Evolutionary conservation across 2,888 invertebrate genomes (phyloP), one percentile per base, ranked within the genome.

Genomic region (Bhutanitis thaidina): DNA sequence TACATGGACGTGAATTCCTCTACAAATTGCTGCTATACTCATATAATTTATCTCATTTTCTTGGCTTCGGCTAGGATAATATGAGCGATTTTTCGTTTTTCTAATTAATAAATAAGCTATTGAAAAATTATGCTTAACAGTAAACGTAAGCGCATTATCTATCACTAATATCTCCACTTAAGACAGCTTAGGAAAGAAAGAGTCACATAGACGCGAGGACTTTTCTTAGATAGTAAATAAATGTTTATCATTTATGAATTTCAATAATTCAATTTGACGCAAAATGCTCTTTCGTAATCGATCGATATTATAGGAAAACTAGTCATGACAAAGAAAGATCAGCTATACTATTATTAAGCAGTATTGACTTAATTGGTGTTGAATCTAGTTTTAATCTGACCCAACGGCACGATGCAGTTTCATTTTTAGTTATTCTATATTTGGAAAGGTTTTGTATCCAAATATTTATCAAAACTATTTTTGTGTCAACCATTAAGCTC

Each of bases 231-330:
- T n/a, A 5, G 12, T 25, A 36, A 9, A 32, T 39, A n/a, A 51
- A 46, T 30, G 16, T 15, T 27, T 10, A 27, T 51, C 37, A 35
- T 43, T 40, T 52, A 44, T 36, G 36, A 47, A 54, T 57, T 67
- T 61, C 60, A 69, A 63, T 58, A 68, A 67, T 61, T 60, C 67
- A 57, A 48, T 55, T 46, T 37, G 64, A 71, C 71, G 69, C 66
- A 65, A 73, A 74, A 71, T 67, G 76, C 75, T 83, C 76, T 88
- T 86, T 86, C 88, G 84, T 88, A 89, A 88, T 76, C 87, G 86
- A 89, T 89, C 88, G 82, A 89, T 89, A 86, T 69, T 71, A 74
- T 61, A 77, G 63, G 70, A 71, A 82, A 86, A 82, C 79, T 83
- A 83, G 77, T 73, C 66, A 77, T 79, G 80, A 89, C 88, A 89